phyloP scores from a whole-genome alignment of 2,113 vertebrate species.

The Cyanocitta stelleri region DNA sequence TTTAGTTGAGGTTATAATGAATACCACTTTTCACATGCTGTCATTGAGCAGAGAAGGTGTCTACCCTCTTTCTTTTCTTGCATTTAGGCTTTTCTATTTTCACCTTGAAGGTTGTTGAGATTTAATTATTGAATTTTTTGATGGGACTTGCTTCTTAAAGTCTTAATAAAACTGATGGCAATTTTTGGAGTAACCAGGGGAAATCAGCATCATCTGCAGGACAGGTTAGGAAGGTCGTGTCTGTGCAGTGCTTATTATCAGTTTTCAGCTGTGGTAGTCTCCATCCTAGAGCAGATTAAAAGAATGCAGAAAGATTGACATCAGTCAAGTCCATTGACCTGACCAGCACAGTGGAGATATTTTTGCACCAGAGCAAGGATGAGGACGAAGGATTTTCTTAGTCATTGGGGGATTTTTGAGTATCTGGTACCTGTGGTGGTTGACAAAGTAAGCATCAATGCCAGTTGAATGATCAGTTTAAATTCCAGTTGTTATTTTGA shows the following conservation, averaged over 20 bases:
- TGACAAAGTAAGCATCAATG: neutral
- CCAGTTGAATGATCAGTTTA: neutral
- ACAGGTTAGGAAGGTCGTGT: neutral
- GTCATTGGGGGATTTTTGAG: neutral
- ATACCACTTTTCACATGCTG: fast-evolving
- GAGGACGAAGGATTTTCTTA: neutral
- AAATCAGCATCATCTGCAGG: neutral
- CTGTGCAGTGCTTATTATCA: neutral
- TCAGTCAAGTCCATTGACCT: neutral
- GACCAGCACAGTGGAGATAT: neutral
- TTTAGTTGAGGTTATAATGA: neutral
- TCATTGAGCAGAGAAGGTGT: neutral
- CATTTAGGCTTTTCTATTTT: neutral
- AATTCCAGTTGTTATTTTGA: neutral
- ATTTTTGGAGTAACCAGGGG: neutral
- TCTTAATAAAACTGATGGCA: neutral
- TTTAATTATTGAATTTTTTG: neutral
- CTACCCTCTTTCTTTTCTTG: neutral
- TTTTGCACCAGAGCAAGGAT: neutral
- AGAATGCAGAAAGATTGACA: neutral
- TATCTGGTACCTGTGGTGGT: neutral
- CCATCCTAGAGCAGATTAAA: neutral
- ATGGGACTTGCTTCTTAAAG: neutral
- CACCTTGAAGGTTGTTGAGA: neutral
- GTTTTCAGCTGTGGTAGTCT: neutral